Base-by-base conservation (phyloP, 2,797 vertebrate genomes). In the Nyctibius grandis region DNA sequence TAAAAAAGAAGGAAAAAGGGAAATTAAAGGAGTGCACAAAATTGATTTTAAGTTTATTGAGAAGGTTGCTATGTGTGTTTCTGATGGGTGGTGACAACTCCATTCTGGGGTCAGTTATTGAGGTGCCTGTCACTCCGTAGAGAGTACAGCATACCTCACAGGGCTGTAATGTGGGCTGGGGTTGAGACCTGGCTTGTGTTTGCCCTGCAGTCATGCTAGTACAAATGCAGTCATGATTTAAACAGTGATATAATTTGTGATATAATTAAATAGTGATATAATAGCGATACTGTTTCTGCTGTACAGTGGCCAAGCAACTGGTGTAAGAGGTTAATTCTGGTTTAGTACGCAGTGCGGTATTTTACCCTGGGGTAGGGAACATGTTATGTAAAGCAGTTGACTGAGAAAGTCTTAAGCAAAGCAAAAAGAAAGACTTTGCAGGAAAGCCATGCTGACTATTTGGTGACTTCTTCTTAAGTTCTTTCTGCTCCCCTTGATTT, bases 181-280 rank as follows among this genome's bases (percentile, higher is more conserved):
- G 11, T 28, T 18, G 56, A 45, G 36, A 42, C 29, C 48, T 68
- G 79, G 8, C 45, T 26, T 40, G 7, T 70, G 5, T 75, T 90
- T 78, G 80, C 54, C 25, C 23, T 65, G 50, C 36, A 48, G 28
- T 48, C 22, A 0, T 54, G 16, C 50, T 47, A 12, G 38, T 65
- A 84, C 23, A 86, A 54, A 75, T 72, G 34, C 36, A 69, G 47
- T 56, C 26, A 15, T 40, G 53, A 61, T 82, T 91, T 81, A 75
- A 76, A 56, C 23, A 56, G 45, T 63, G 57, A 57, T 67, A n/a
- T 2, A 6, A 47, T 76, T 83, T 69, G 29, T 67, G 70, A 40
- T 93, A 68, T 76, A 92, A 89, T 95, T 93, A 85, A 87, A 61
- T 54, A 42, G 21, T 85, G 74, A 82, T 70, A 34, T 48, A 93